Evolutionary conservation across 2,113 vertebrate genomes (phyloP).

Genomic region (Brienomyrus longianalis): DNA sequence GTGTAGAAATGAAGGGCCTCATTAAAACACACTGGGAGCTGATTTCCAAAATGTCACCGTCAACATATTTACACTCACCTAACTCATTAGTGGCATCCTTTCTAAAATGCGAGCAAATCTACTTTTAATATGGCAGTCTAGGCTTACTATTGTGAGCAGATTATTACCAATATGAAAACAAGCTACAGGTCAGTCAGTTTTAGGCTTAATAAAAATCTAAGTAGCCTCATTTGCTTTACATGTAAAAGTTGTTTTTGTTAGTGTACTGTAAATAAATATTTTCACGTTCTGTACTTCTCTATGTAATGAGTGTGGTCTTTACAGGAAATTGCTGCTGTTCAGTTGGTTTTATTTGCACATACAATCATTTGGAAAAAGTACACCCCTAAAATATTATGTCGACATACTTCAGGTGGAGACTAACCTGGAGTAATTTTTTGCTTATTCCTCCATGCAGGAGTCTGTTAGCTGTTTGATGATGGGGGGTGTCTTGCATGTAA

Average conservation of each 20-base stretch:
- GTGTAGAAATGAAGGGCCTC: not conserved
- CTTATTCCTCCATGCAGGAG: conserved; percentile 30
- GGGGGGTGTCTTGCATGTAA: not conserved
- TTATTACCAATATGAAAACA: not conserved
- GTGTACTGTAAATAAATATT: not conserved
- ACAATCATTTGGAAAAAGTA: not conserved
- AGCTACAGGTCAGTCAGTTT: not conserved
- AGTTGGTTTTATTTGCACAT: not conserved
- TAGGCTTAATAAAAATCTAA: not conserved
- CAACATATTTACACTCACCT: not conserved
- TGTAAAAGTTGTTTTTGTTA: not conserved
- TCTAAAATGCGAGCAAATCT: not conserved
- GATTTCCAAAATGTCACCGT: not conserved
- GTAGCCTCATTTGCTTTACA: not conserved
- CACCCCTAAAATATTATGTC: not conserved
- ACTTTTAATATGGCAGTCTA: not conserved
- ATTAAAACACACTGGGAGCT: not conserved
- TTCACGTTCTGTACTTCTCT: not conserved
- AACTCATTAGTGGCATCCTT: not conserved
- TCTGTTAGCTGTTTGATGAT: conserved; percentile 40
- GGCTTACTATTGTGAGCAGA: not conserved
- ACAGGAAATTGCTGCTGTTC: not conserved
- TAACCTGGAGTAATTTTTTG: not conserved
- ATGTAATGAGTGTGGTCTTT: not conserved
- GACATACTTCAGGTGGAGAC: not conserved